These are phyloP conservation scores for Monodelphis domestica DNA, from an alignment of 2,797 vertebrate species.

Conservation along the genomic window DNA sequence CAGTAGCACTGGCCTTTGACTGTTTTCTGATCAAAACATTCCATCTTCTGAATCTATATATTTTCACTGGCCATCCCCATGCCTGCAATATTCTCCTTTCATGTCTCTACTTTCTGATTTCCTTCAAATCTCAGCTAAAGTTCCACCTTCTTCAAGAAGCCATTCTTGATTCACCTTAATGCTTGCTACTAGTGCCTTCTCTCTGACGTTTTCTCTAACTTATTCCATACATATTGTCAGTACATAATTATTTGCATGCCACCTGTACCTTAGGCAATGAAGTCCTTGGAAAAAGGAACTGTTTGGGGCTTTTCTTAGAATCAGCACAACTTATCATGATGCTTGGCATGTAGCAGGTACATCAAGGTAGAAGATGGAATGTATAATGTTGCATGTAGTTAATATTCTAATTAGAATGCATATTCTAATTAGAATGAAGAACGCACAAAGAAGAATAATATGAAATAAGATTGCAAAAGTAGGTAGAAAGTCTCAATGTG, in stretches of 20 bases:
- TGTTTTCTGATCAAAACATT: too few relatives aligned
- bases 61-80: too few relatives aligned
- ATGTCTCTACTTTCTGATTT: not conserved
- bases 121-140: not conserved
- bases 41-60: too few relatives aligned
- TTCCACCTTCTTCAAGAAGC: not conserved
- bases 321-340: not conserved
- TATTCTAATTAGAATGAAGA: not conserved
- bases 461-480: not conserved
- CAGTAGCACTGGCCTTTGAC: too few relatives aligned
- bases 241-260: not conserved
- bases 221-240: not conserved
- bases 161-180: not conserved
- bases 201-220: not conserved
- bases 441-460: not conserved
- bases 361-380: not conserved
- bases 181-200: not conserved
- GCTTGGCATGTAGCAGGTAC: not conserved
- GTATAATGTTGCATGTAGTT: rapidly evolving
- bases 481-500: not conserved
- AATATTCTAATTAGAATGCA: not conserved
- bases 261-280: not conserved
- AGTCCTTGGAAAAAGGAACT: not conserved
- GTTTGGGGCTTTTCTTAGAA: not conserved
- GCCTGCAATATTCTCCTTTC: too few relatives aligned